Base-by-base conservation (phyloP, 2,888 invertebrate genomes). In the Yponomeuta sedellus region DNA sequence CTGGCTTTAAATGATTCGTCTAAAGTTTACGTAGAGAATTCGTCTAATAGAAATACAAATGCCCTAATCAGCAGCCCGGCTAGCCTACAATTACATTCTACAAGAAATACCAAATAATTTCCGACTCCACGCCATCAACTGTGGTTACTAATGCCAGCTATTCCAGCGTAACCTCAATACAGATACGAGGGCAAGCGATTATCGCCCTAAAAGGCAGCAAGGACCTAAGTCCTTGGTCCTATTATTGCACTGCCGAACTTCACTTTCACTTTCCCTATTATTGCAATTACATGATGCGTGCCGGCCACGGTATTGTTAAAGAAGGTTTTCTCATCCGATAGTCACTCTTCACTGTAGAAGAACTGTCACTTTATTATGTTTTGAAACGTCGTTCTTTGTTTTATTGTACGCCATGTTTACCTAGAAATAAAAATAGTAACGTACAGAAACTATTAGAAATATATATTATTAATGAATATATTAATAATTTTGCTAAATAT, bases 181-280 rank as follows among this genome's bases (percentile, higher is more conserved):
- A 52, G 44, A 12, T 16, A 16, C 16, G 3, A 52, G 16, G 16
- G 16, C 44, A 52, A 52, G 44, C 44, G 16, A 52, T 52, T 16
- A 12, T 52, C 44, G 44, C 44, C 44, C 44, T 52, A 52, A 16
- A 52, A 12, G 16, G 16, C 44, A 52, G 16, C 16, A 52, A 52
- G 44, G 44, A 52, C 44, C 16, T 8, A 52, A 16, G 44, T 52
- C 44, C 44, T 52, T 52, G 44, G 44, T 16, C 44, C 44, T 52
- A 52, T 52, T 52, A 52, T 52, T 12, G 44, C 44, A 16, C 16
- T 16, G 5, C 44, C 44, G 44, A 52, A 52, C 44, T 52, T 16
- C 44, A 52, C 44, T 52, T 52, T 52, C 44, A 52, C 44, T 52
- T 52, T 52, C 12, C 44, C 44, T 52, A 52, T 52, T 52, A 52